Percentiles rank a stretch among this genome's conserved stretches.
phyloP scores from a whole-genome alignment of 2,888 invertebrate species.

The Sinopyrophorus schimmeli region DNA sequence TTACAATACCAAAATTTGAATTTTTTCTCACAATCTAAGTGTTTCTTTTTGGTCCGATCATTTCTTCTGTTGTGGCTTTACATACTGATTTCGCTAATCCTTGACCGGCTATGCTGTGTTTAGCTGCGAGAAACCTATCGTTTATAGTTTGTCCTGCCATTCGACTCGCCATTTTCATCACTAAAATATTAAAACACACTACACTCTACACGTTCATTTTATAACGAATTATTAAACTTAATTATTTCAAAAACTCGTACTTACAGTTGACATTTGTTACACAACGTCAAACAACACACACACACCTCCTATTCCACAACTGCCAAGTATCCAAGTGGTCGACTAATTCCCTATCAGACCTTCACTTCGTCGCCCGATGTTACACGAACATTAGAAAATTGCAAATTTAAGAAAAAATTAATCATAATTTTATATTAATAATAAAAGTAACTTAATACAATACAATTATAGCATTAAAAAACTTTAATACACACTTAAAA shows the following conservation, averaged over 20 bases:
- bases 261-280: conserved; percentile 13
- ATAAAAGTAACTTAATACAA: no score
- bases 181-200: conserved; percentile 27
- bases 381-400: no score
- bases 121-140: conserved; percentile 96
- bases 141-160: conserved; percentile 98
- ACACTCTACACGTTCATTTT: conserved; percentile 30
- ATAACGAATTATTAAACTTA: conserved; percentile 4
- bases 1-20: conserved; percentile 5
- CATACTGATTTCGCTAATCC: conserved; percentile 99
- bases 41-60: conserved; percentile 99
- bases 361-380: neutral
- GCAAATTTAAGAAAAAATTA: no score
- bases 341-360: conserved; percentile 8
- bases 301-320: conserved; percentile 26
- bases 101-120: conserved; percentile 98
- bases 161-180: conserved; percentile 52
- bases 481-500: no score
- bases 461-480: no score
- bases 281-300: conserved; percentile 18
- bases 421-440: no score
- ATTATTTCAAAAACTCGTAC: conserved; percentile 8
- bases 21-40: conserved; percentile 94
- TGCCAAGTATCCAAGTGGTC: conserved; percentile 21
- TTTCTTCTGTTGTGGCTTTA: conserved; percentile 99